Conservation (phyloP, 2,888 invertebrate genomes). For the Osmoderma eremita region DNA sequence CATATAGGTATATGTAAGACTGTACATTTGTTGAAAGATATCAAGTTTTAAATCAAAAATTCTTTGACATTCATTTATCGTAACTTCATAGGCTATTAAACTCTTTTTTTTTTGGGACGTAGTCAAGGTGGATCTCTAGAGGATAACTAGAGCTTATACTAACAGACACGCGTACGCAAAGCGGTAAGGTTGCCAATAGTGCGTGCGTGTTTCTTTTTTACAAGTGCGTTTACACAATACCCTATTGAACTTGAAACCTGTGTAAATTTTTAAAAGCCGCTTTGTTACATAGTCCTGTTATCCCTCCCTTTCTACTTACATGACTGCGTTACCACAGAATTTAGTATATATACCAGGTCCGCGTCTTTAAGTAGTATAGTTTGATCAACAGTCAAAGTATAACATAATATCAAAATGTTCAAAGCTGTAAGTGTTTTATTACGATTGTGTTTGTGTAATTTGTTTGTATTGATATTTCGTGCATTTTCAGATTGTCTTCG, state of each 20-base stretch:
- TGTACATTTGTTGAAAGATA: too few species aligned
- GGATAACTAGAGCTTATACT: not conserved
- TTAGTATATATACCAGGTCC: too few species aligned
- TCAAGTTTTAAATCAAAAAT: too few species aligned
- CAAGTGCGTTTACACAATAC: slow-evolving; percentile 31
- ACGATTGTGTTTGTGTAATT: slow-evolving; percentile 7
- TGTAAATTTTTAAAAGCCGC: not conserved
- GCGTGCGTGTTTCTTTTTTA: slow-evolving; percentile 6
- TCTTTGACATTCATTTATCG: too few species aligned
- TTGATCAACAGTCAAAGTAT: slow-evolving; percentile 5
- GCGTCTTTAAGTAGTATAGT: not conserved
- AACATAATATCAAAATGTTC: slow-evolving; percentile 35
- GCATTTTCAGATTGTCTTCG: slow-evolving; percentile 64
- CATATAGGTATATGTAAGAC: too few species aligned
- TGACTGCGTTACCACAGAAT: not conserved
- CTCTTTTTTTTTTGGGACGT: too few species aligned
- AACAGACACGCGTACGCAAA: slow-evolving; percentile 16
- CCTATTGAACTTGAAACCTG: slow-evolving; percentile 35
- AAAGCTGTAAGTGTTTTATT: slow-evolving; percentile 39
- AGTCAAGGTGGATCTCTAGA: too few species aligned
- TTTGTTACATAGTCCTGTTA: not conserved
- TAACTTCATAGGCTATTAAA: too few species aligned
- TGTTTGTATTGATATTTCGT: not conserved
- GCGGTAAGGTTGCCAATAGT: slow-evolving; percentile 23
- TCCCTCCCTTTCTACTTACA: not conserved